Percentiles rank a stretch among this genome's conserved stretches.
These are phyloP conservation scores for Nephrotoma flavescens DNA, from an alignment of 2,888 invertebrate species.

Conservation along the genomic window DNA sequence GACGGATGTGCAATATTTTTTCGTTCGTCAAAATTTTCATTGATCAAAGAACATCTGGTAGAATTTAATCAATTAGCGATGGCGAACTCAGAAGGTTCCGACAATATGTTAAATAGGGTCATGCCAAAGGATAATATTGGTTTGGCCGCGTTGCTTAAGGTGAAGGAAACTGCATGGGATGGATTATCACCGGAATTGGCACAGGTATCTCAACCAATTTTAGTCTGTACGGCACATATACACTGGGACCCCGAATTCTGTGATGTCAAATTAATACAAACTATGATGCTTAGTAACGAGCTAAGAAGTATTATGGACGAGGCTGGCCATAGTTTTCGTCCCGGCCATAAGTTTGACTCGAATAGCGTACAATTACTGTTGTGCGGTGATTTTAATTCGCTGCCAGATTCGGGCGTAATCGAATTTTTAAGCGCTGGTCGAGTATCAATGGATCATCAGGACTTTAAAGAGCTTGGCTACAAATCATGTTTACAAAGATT, in stretches of 20 bases:
- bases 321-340: conserved; percentile 62
- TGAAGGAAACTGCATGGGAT: conserved; percentile 91
- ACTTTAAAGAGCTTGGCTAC: conserved; percentile 93
- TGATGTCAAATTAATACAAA: conserved; percentile 97
- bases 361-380: conserved; percentile 79
- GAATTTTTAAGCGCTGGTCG: conserved; percentile 88
- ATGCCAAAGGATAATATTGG: conserved; percentile 99
- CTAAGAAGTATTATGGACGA: conserved; percentile 77
- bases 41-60: conserved; percentile 91
- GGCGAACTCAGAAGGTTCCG: conserved; percentile 95
- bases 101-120: conserved; percentile 95
- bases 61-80: conserved; percentile 98
- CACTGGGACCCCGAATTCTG: conserved; percentile 99
- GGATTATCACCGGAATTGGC: conserved; percentile 60
- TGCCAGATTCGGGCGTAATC: conserved; percentile 95
- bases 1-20: conserved; percentile 99
- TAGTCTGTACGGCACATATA: conserved; percentile 97
- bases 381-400: conserved; percentile 96
- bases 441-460: conserved; percentile 81
- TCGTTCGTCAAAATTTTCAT: conserved; percentile 78
- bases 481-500: conserved; percentile 82
- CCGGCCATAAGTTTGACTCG: conserved; percentile 55
- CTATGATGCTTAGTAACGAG: conserved; percentile 97
- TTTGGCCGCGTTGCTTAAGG: conserved; percentile 84
- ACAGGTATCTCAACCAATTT: conserved; percentile 66